Conservation (phyloP, 2,888 invertebrate genomes). For the Pristionchus arcanus region DNA sequence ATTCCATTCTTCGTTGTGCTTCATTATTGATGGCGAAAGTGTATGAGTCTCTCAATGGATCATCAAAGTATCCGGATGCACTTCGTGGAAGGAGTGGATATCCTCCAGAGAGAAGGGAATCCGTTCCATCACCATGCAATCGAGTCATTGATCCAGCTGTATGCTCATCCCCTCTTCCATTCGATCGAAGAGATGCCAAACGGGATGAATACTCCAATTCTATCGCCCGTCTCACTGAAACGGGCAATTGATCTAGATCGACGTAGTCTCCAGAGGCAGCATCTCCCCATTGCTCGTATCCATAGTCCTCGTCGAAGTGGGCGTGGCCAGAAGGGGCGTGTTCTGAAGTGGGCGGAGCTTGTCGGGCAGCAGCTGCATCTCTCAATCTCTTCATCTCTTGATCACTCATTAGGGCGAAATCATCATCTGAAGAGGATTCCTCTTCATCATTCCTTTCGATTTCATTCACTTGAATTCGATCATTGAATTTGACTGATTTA, state of each 20-base stretch:
- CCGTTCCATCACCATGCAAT: slow-evolving; percentile 59
- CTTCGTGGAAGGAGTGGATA: slow-evolving; percentile 65
- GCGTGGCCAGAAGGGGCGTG: background rate
- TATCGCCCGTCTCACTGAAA: slow-evolving; percentile 62
- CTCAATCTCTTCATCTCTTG: slow-evolving; percentile 63
- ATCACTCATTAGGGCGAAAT: slow-evolving; percentile 68
- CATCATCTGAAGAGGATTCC: slow-evolving; percentile 63
- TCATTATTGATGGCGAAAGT: slow-evolving; percentile 42
- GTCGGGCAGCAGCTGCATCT: slow-evolving; percentile 25
- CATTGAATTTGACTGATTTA: slow-evolving; percentile 71
- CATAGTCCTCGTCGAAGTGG: slow-evolving; percentile 57
- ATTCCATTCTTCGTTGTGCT: slow-evolving; percentile 13
- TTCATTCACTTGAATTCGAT: slow-evolving; percentile 67
- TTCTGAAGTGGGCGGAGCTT: background rate
- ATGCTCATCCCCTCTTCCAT: slow-evolving; percentile 55
- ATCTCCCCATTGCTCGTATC: slow-evolving; percentile 53
- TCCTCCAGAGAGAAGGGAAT: slow-evolving; percentile 52
- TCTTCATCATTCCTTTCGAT: slow-evolving; percentile 65
- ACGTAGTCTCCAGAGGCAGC: slow-evolving; percentile 60
- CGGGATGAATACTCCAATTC: slow-evolving; percentile 58
- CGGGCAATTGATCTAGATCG: slow-evolving; percentile 61
- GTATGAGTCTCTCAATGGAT: slow-evolving; percentile 52
- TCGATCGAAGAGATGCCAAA: slow-evolving; percentile 37
- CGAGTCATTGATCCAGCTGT: slow-evolving; percentile 68
- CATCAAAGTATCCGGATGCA: slow-evolving; percentile 71